Evolutionary conservation across 2,797 vertebrate genomes (phyloP).

Genomic region (Pampus argenteus): DNA sequence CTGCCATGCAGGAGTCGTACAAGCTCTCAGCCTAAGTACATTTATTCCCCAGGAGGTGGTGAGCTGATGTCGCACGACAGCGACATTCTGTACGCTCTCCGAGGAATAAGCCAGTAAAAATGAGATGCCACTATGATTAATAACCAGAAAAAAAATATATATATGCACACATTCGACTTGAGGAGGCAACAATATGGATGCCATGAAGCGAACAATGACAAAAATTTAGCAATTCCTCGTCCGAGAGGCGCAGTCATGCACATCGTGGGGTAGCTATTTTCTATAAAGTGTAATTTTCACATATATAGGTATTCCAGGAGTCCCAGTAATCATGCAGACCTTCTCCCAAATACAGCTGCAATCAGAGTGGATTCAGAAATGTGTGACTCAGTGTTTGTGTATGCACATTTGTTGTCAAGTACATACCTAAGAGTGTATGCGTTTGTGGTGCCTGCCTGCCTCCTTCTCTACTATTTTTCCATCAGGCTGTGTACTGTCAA

Average conservation of each 20-base stretch:
- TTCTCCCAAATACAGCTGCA: constrained; percentile 30
- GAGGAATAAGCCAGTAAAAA: constrained; percentile 62
- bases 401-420: constrained; percentile 4
- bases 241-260: constrained; percentile 37
- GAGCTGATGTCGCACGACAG: constrained; percentile 49
- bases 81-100: constrained; percentile 41
- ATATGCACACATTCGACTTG: constrained; percentile 44
- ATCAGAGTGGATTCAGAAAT: constrained; percentile 20
- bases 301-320: constrained; percentile 13
- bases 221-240: constrained; percentile 59
- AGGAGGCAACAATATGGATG: constrained; percentile 51
- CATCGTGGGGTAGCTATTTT: constrained; percentile 13
- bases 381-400: not conserved
- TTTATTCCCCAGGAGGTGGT: constrained; percentile 55
- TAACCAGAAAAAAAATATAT: constrained; percentile 67
- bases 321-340: constrained; percentile 35
- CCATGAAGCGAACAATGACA: constrained; percentile 43
- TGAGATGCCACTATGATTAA: constrained; percentile 75
- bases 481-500: constrained; percentile 64
- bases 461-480: constrained; percentile 38
- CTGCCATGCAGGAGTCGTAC: constrained; percentile 51
- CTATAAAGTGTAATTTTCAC: constrained; percentile 46
- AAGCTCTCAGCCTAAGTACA: constrained; percentile 56
- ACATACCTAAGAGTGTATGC: not conserved
- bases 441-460: constrained; percentile 6